Evolutionary conservation across 1,140 invertebrate genomes (phyloP), one percentile per base, ranked within the genome.

Genomic region (Olivierus martensii): DNA sequence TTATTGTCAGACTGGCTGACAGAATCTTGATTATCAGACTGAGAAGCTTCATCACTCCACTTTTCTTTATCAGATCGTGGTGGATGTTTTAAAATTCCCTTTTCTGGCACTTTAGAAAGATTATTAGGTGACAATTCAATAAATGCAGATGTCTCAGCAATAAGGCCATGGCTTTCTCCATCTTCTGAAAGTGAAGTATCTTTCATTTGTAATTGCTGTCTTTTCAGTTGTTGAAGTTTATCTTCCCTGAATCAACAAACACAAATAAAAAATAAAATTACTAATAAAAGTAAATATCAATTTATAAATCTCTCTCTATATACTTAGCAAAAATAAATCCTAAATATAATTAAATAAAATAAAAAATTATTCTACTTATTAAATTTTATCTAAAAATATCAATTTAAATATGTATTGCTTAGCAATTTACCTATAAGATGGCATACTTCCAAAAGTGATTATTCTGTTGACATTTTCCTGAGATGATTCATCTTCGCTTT

Each of bases 41-140:
- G 78, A 14, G 75, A 62, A 42, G 78, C 79, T 62, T 83, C 79
- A 52, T 84, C 82, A 15, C 75, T 75, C 71, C 72, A 73, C 65
- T 81, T 81, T 51, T 69, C 70, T 52, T 72, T 72, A 18, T 51
- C 49, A 5, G 63, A 87, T 87, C 59, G 78, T 77, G 65, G 82
- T 82, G 68, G 86, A 34, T 53, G 59, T 34, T 91, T 79, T 66
- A 91, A 83, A 60, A 88, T 88, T 61, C 82, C 82, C 67, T 86
- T 87, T 67, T 89, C 87, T 63, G 85, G 82, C 38, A 62, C 55
- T 66, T 84, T 84, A 57, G 78, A 72, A 63, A 83, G 75, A 65
- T 79, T 84, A 69, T 84, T 84, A 37, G 79, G 75, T 59, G 77
- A 77, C 45, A 85, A 74, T 68, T 86, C 84, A 68, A 87, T 84